Base-by-base conservation (phyloP, 2,113 vertebrate species). In the Pedionomus torquatus region DNA sequence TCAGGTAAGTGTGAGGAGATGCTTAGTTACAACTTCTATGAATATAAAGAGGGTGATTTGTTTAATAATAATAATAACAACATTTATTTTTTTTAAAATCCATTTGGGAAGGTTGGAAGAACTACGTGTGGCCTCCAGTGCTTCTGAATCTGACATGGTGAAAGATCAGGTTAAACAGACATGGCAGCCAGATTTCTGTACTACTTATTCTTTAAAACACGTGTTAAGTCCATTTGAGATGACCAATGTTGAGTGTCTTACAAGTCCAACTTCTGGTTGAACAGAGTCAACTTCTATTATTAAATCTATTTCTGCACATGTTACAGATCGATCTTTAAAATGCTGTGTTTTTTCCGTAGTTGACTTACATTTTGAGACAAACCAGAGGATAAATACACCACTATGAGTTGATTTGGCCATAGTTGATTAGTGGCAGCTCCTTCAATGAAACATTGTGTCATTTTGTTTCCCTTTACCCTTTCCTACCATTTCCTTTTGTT, bases 1-100 rank as follows among this genome's bases (percentile, higher is more conserved):
- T 90, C 99, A 99, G 99, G 99, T 99, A 98, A 94, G 94, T 48
- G 37, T 83, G 86, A 61, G 52, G 26, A 87, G 23, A 18, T 87
- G 37, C 35, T 95, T 87, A 60, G 10, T 78, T 94, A n/a, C 19
- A 68, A 15, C 7, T 78, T 90, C 18, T 31, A 1, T 55, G 35
- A 64, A 31, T 66, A 63, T n/a, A 43, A 21, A 58, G 43, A 92
- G 4, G 2, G 4, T 69, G 6, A 68, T 85, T 41, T 65, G 44
- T 66, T 49, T 65, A 68, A 65, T 69, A 69, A 41, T 3, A 74
- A 17, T 48, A 41, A 15, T 20, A 18, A 44, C 16, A 44, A 44
- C n/a, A n/a, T n/a, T 17, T 48, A 16, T 88, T n/a, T 2, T 30
- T 24, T 88, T 31, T 2, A 19, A 54, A 63, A 57, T 17, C 13